Conservation (phyloP, 2,888 invertebrate genomes). For the Glyphotaelius pellucidus region DNA sequence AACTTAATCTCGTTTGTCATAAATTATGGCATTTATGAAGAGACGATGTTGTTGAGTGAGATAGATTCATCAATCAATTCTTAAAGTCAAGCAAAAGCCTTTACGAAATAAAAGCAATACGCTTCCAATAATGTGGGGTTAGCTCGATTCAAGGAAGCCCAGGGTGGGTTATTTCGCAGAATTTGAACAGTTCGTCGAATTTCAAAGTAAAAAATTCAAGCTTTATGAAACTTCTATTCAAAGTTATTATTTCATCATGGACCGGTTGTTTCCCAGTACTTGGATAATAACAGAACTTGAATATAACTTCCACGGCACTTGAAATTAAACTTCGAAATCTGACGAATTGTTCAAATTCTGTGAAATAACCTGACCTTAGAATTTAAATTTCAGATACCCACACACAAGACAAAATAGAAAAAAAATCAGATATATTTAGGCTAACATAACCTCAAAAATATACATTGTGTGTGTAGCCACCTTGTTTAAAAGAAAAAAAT, state of each 20-base stretch:
- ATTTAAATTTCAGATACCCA: no score
- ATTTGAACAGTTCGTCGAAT: no score
- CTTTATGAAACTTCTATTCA: no score
- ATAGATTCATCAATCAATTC: neutral
- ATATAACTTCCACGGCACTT: no score
- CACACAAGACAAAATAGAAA: neutral
- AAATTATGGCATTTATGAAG: neutral
- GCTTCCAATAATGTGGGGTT: neutral
- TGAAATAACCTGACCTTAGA: no score
- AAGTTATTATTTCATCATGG: no score
- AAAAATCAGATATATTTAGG: neutral
- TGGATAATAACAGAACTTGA: no score
- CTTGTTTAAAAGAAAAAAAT: neutral
- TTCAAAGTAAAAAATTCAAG: no score
- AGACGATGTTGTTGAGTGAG: neutral
- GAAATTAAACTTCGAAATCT: no score
- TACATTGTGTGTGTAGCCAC: neutral
- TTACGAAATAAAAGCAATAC: neutral
- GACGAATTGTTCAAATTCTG: no score
- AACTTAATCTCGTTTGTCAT: neutral
- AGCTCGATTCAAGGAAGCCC: neutral
- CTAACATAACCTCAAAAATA: neutral
- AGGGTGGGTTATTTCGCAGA: no score
- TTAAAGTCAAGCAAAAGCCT: neutral
- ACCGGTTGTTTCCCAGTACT: no score